A percentile compares a stretch with the other conserved stretches of the same genome.
These are phyloP conservation scores for Beris chalybata DNA, from an alignment of 2,888 invertebrate species.

Conservation along the genomic window DNA sequence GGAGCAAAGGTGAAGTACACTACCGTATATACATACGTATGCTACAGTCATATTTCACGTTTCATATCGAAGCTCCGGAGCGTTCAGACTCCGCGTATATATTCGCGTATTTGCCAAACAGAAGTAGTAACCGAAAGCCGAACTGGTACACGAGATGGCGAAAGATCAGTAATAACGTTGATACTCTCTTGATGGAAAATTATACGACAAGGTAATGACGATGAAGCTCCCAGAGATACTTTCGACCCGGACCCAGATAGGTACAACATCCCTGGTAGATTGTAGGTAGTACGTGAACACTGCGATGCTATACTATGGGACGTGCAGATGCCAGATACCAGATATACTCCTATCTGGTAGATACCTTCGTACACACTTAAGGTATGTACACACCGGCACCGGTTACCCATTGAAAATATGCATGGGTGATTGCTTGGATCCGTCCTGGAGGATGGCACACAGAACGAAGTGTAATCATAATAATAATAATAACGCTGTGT, in stretches of 20 bases:
- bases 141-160: too few species aligned
- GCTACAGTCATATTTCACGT: too few species aligned
- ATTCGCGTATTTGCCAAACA: too few species aligned
- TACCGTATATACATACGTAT: too few species aligned
- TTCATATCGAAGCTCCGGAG: too few species aligned
- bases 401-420: too few species aligned
- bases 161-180: constrained; percentile 1
- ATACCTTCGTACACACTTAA: not conserved
- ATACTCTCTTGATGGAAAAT: constrained; percentile 16
- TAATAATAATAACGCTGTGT: constrained; percentile 31
- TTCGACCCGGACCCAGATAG: constrained; percentile 10
- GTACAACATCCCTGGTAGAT: constrained; percentile 9
- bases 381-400: too few species aligned
- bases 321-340: not conserved
- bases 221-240: constrained; percentile 25
- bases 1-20: too few species aligned
- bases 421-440: too few species aligned
- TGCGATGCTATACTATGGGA: not conserved
- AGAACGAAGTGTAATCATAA: constrained; percentile 30
- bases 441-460: not conserved
- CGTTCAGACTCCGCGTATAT: too few species aligned
- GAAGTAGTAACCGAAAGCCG: too few species aligned
- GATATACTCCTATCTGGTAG: not conserved
- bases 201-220: constrained; percentile 32
- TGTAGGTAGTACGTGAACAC: constrained; percentile 24